Evolutionary conservation across 2,797 vertebrate species (phyloP).

Genomic region (Chlorospingus flavigularis): DNA sequence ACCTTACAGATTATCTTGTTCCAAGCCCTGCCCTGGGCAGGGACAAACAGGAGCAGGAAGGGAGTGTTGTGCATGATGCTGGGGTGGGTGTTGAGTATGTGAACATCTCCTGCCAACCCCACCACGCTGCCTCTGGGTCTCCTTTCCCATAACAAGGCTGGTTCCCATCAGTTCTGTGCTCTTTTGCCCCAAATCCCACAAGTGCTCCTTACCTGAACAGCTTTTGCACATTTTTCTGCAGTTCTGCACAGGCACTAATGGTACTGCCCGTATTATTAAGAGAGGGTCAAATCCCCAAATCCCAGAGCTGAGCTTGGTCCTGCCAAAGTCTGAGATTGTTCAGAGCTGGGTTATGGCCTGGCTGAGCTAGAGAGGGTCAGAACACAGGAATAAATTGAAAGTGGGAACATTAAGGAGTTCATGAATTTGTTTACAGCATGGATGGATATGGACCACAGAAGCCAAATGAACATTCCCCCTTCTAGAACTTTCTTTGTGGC

Average conservation of each 20-base stretch:
- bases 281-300: neutral
- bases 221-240: neutral
- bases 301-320: neutral
- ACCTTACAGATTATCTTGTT: neutral
- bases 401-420: neutral
- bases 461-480: neutral
- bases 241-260: neutral
- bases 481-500: neutral
- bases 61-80: neutral
- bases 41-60: neutral
- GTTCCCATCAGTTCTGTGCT: neutral
- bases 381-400: neutral
- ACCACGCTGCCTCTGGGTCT: neutral
- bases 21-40: neutral
- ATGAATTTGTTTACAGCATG: neutral
- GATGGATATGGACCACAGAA: neutral
- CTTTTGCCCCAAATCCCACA: neutral
- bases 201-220: neutral
- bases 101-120: neutral
- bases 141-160: neutral
- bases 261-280: neutral
- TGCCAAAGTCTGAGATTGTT: neutral
- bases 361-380: neutral
- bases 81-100: rapidly evolving
- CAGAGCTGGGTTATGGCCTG: neutral